Base-by-base conservation (phyloP, 1,140 invertebrate species). In the Neodiprion pinetum region DNA sequence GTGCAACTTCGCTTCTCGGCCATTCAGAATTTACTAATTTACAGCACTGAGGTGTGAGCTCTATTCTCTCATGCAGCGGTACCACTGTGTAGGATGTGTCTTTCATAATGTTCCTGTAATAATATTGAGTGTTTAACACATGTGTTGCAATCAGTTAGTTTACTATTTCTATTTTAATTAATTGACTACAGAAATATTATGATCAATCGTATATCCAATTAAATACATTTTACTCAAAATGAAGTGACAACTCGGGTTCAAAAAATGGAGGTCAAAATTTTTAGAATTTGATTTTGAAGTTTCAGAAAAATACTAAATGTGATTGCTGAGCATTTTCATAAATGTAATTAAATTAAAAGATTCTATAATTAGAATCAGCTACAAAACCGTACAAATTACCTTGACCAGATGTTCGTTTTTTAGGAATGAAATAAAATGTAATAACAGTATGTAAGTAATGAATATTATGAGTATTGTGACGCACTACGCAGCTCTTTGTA, bases 11-110 rank as follows among this genome's bases (percentile, higher is more conserved):
- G 77, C 93, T 95, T 75, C 94, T 89, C 78, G 93, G 93, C 94
- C 94, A 96, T 90, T 96, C 94, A 61, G 92, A 90, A 86, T 96
- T 96, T 74, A 96, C 91, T 74, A 96, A 87, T 77, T 91, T 88
- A 84, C 93, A 94, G 80, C 93, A 94, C 82, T 92, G 86, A 82
- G 90, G 87, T 65, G 92, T 85, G 79, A 93, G 91, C 82, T 95
- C 90, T 66, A 93, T 92, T 80, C 93, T 86, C 77, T 92, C 88
- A 80, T 95, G 94, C 75, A 95, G 88, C 75, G 90, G 91, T 80
- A 94, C 83, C 75, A 95, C 90, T 84, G 75, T 73, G 73, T 88
- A 87, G 23, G 79, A 78, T 69, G 76, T 80, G 76, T 79, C 76
- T 78, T 80, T 85, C 82, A 84, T 86, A 71, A 77, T 80, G 75